Percentiles rank a stretch among this genome's conserved stretches.
phyloP scores from a whole-genome alignment of 2,888 invertebrate species.

The Clostera curtula region DNA sequence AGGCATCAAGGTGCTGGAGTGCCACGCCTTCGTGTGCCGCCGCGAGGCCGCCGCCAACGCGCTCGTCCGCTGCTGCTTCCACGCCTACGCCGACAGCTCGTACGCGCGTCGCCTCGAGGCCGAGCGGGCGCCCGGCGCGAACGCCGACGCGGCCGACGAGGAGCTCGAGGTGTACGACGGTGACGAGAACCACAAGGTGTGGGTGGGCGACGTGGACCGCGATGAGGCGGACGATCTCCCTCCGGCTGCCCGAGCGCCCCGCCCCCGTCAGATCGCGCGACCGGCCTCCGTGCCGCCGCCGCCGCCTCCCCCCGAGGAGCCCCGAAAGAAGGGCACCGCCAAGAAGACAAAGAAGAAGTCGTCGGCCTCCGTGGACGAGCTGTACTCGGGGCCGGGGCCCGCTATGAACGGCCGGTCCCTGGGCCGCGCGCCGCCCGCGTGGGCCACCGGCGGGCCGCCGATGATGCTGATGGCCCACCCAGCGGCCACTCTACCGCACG shows the following conservation, averaged over 20 bases:
- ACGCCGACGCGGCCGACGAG: constrained; percentile 77
- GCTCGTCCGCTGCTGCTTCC: constrained; percentile 96
- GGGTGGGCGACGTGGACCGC: constrained; percentile 89
- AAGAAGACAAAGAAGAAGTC: constrained; percentile 75
- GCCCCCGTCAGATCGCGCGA: constrained; percentile 87
- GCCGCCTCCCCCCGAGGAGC: constrained; percentile 81
- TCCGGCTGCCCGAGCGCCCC: constrained; percentile 77
- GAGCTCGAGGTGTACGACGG: constrained; percentile 91
- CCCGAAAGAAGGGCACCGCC: constrained; percentile 73
- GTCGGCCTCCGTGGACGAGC: constrained; percentile 74
- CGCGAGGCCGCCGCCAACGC: constrained; percentile 98
- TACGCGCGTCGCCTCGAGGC: constrained; percentile 89
- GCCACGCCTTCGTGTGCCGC: constrained; percentile 98
- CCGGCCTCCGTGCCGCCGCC: constrained; percentile 91
- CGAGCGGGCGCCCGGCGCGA: constrained; percentile 70
- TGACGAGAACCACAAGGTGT: constrained; percentile 95
- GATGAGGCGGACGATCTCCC: constrained; percentile 80
- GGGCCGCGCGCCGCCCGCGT: constrained; percentile 62
- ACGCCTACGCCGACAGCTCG: constrained; percentile 97
- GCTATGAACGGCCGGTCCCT: constrained; percentile 59
- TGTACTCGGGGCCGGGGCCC: constrained; percentile 70
- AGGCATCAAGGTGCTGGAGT: constrained; percentile 98
- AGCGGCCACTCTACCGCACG: constrained; percentile 60
- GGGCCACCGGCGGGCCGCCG: constrained; percentile 61
- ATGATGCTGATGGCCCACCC: constrained; percentile 69